Evolutionary conservation across 2,113 vertebrate genomes (phyloP), one percentile per base, ranked within the genome.

Genomic region (Lagenorhynchus albirostris): DNA sequence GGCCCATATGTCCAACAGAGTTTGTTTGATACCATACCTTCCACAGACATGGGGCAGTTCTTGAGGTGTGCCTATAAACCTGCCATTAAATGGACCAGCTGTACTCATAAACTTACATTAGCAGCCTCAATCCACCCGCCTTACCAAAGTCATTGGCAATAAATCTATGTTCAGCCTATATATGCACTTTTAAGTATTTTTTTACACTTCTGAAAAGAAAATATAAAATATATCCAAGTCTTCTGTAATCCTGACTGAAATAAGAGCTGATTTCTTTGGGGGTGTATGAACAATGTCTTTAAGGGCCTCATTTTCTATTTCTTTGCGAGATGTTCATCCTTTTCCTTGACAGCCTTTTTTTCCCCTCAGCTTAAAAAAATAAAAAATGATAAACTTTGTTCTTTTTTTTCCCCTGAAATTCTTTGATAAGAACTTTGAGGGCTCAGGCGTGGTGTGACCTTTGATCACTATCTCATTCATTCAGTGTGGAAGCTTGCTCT

Each of bases 71-170:
- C 98, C 98, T 98, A 98, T 99, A 99, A 99, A 99, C 97, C 97
- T 97, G 98, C 98, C 92, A 98, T 98, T 99, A 99, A 99, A 99
- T 98, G 98, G 98, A 98, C 99, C 99, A 99, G 99, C 99, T 99
- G 99, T 99, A 98, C 98, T 99, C 99, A 83, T 99, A 99, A 99
- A 99, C 96, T 96, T 98, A 98, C 98, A 98, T 73, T 96, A 99
- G 98, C 97, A 95, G 98, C 96, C 98, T 98, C 98, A 98, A 94
- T 98, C 98, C 67, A 58, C 77, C 98, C 96, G 97, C 98, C 98
- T 98, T 98, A 98, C 97, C 98, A 98, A 98, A 98, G 96, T 94
- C 97, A 98, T 95, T 97, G 98, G 98, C 98, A 98, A 98, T 99
- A 99, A 99, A 99, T 99, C 98, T 98, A 98, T 94, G 98, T 98